A percentile compares a stretch with the other conserved stretches of the same genome.
Conservation (phyloP, 2,888 invertebrate species). For the Lycaena phlaeas region DNA sequence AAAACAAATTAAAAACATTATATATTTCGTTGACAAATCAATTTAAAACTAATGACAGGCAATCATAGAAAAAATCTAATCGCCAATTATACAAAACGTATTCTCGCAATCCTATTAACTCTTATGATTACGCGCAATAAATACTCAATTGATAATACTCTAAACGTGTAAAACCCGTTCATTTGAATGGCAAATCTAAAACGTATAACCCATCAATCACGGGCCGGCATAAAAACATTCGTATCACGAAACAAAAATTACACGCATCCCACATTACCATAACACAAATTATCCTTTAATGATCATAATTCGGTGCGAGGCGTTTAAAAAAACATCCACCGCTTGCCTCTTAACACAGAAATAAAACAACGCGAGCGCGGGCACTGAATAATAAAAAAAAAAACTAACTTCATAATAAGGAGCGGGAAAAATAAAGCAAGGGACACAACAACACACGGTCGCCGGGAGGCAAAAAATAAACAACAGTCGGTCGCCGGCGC, state of each 20-base stretch:
- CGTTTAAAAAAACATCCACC: constrained; percentile 59
- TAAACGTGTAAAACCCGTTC: background rate
- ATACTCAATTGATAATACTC: background rate
- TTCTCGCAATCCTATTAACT: background rate
- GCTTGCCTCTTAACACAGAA: constrained; percentile 70
- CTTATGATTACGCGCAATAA: background rate
- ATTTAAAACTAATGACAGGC: no score
- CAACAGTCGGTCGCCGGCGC: constrained; percentile 65
- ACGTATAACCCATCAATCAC: constrained; percentile 47
- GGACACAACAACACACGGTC: constrained; percentile 71
- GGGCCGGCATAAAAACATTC: constrained; percentile 50
- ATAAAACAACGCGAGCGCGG: constrained; percentile 69
- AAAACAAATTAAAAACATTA: no score
- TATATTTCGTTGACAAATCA: no score
- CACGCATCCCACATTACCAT: constrained; percentile 70
- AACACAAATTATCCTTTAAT: constrained; percentile 73
- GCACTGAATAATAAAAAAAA: constrained; percentile 66
- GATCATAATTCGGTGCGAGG: constrained; percentile 70
- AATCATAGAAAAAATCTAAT: background rate
- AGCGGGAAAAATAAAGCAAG: constrained; percentile 72
- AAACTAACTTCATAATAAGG: constrained; percentile 69
- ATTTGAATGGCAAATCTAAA: constrained; percentile 9
- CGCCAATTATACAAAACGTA: background rate
- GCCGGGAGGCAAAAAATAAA: constrained; percentile 71
- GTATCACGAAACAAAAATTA: constrained; percentile 70